phyloP scores from a whole-genome alignment of 2,113 vertebrate genomes.

The Engystomops pustulosus region DNA sequence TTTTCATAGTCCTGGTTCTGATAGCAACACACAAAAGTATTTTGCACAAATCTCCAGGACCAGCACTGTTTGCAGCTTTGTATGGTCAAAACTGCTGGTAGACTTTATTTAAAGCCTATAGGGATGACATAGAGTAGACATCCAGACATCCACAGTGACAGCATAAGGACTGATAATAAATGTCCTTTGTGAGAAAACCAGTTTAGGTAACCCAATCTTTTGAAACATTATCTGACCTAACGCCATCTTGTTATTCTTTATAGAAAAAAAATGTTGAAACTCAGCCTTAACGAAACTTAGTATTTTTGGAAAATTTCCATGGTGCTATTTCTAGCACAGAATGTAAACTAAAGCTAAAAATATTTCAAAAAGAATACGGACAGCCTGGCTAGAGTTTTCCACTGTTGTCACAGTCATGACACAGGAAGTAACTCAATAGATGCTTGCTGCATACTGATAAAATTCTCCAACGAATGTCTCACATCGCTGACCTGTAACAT shows the following conservation, averaged over 20 bases:
- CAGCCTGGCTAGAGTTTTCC: not conserved
- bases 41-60: too few species aligned
- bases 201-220: not conserved
- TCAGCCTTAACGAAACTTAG: not conserved
- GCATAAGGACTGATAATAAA: not conserved
- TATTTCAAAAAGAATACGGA: not conserved
- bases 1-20: too few species aligned
- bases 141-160: too few species aligned
- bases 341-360: conserved; percentile 18
- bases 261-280: not conserved
- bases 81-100: too few species aligned
- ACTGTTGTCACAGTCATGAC: not conserved
- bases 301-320: not conserved
- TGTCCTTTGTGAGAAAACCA: not conserved
- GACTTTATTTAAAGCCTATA: too few species aligned
- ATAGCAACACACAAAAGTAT: too few species aligned
- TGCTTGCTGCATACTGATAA: not conserved
- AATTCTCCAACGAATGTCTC: not conserved
- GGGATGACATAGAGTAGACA: too few species aligned
- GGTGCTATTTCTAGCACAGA: not conserved
- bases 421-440: not conserved
- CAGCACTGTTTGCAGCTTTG: too few species aligned
- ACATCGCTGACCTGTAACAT: not conserved
- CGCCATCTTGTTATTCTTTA: not conserved
- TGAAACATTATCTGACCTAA: not conserved